Conservation (phyloP, 2,888 invertebrate genomes). For the Drosophila leonis region DNA sequence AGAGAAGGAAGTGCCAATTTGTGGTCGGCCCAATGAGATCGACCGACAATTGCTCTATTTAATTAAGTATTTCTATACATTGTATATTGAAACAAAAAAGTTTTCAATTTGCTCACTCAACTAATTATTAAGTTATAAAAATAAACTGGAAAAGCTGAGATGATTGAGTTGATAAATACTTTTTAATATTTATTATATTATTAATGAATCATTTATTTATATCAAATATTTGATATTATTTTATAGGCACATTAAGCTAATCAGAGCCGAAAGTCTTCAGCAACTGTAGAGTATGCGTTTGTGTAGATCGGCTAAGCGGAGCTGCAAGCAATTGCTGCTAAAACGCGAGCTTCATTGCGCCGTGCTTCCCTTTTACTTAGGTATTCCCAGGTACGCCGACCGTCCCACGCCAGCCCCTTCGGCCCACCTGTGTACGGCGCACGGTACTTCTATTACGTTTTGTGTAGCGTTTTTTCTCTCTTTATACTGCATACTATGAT, state of each 20-base stretch:
- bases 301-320: constrained; percentile 1
- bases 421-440: neutral
- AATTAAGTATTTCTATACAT: neutral
- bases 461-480: constrained; percentile 59
- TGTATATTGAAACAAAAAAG: too few species aligned
- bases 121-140: too few species aligned
- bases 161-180: too few species aligned
- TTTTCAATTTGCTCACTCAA: too few species aligned
- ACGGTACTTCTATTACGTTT: constrained; percentile 64
- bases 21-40: neutral
- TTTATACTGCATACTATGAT: constrained; percentile 65
- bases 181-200: too few species aligned
- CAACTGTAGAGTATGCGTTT: constrained; percentile 4
- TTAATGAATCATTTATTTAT: too few species aligned
- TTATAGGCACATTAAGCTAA: too few species aligned
- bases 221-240: too few species aligned
- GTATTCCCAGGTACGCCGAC: constrained; percentile 10
- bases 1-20: constrained; percentile 49
- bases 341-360: constrained; percentile 52
- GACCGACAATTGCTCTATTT: constrained; percentile 26
- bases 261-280: neutral
- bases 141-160: too few species aligned
- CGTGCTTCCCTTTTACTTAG: constrained; percentile 43
- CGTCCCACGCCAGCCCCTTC: neutral
- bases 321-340: constrained; percentile 2